Evolutionary conservation across 2,888 invertebrate genomes (phyloP), one percentile per base, ranked within the genome.

Genomic region (Magallana nippona): DNA sequence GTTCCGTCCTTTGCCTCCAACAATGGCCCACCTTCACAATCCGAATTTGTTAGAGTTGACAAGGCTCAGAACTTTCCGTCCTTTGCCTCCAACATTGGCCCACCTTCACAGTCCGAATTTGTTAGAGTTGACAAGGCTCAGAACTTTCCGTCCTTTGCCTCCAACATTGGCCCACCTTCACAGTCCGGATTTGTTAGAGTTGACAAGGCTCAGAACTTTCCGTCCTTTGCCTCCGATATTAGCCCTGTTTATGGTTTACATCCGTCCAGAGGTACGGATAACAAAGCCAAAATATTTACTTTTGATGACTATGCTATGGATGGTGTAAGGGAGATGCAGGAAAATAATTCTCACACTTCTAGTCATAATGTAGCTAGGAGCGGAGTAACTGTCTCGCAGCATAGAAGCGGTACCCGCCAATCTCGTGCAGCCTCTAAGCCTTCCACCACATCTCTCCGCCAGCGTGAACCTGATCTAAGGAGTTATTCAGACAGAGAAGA

Each of bases 191-290:
- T 71, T 71, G 27, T 32, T 27, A 22, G 71, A 27, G 27, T 27
- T 27, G 71, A 71, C 32, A 71, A 71, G 19, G 22, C 71, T 11
- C 71, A 71, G 13, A 71, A 71, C 13, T 27, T 71, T 71, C 71
- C 32, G 15, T 71, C 71, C 32, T 71, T 22, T 2, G 11, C 27
- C 22, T 13, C 32, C 0, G 32, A 71, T 32, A 22, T 71, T 13
- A 71, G 71, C 27, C 71, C 71, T 32, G 71, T 71, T 2, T 32
- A 27, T 13, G 27, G 71, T 27, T 11, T 27, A 27, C 22, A 32
- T 27, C 10, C 22, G 32, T 22, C 13, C 11, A 32, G 15, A 32
- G 15, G 15, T 22, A 71, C 22, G 1, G 71, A 22, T 10, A 3
- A 27, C 3, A 22, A 71, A 15, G 32, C 22, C 15, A 71, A 27